These are phyloP conservation scores for Zaprionus lineosus DNA, from an alignment of 2,888 invertebrate genomes.

Conservation along the genomic window DNA sequence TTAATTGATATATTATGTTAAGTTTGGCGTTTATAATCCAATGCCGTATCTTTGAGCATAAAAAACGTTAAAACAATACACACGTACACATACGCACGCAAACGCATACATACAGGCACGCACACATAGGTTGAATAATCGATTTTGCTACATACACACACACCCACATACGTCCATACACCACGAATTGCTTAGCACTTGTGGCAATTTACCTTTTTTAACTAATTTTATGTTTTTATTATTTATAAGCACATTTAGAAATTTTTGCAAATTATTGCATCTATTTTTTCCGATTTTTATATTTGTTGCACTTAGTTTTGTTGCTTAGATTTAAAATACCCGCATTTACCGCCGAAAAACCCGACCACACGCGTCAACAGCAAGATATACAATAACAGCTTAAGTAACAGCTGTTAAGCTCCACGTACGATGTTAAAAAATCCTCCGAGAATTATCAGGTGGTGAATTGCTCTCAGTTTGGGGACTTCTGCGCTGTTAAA, in stretches of 20 bases:
- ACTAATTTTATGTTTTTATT: conserved; percentile 51
- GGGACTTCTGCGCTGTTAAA: conserved; percentile 41
- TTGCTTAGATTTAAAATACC: conserved; percentile 75
- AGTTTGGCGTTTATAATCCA: conserved; percentile 35
- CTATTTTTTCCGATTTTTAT: conserved; percentile 53
- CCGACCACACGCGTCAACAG: conserved; percentile 62
- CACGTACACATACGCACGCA: conserved; percentile 23
- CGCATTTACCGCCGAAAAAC: conserved; percentile 71
- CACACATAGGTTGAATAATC: conserved; percentile 71
- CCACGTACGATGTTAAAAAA: conserved; percentile 29
- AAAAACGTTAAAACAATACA: conserved; percentile 49
- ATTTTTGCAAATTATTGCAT: conserved; percentile 47
- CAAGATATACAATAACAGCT: conserved; percentile 56
- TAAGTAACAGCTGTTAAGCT: conserved; percentile 51
- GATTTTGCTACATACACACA: conserved; percentile 61
- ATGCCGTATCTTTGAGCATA: conserved; percentile 20
- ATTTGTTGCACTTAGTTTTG: conserved; percentile 59
- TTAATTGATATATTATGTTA: conserved; percentile 44
- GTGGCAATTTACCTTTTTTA: conserved; percentile 44
- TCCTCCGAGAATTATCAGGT: conserved; percentile 20
- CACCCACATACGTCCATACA: conserved; percentile 13
- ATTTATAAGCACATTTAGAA: conserved; percentile 64
- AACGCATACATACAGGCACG: conserved; percentile 22
- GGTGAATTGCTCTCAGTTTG: no score
- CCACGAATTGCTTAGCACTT: conserved; percentile 30